A percentile compares a stretch with the other conserved stretches of the same genome.
These are phyloP conservation scores for Zaprionus nigranus DNA, from an alignment of 1,140 invertebrate genomes.

Conservation along the genomic window DNA sequence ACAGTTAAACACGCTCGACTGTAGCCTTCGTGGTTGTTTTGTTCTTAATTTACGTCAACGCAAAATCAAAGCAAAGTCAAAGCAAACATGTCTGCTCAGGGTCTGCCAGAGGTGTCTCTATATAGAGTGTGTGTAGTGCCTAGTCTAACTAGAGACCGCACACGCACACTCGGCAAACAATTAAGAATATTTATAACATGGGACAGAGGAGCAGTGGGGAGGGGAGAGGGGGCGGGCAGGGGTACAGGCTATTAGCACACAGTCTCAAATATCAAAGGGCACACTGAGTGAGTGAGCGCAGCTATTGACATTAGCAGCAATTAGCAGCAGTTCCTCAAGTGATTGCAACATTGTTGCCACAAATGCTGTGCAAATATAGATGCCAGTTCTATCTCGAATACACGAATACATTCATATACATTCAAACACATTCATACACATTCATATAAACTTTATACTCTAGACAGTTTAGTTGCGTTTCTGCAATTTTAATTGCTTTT, in stretches of 20 bases:
- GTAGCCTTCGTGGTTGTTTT: slow-evolving; percentile 3
- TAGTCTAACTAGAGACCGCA: slow-evolving; percentile 54
- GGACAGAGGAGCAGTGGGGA: neutral
- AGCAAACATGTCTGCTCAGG: slow-evolving; percentile 48
- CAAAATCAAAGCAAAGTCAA: slow-evolving; percentile 80
- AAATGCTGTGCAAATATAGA: neutral
- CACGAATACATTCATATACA: no score
- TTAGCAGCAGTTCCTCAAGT: slow-evolving; percentile 1
- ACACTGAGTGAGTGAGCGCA: slow-evolving; percentile 6
- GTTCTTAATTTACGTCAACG: slow-evolving; percentile 72
- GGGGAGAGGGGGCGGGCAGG: no score
- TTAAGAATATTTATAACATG: slow-evolving; percentile 75
- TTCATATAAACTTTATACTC: neutral
- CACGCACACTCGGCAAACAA: slow-evolving; percentile 53
- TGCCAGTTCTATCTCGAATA: neutral
- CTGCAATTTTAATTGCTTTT: neutral
- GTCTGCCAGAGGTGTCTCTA: slow-evolving; percentile 30
- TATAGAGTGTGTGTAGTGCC: slow-evolving; percentile 5
- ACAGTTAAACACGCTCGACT: no score
- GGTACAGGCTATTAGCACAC: slow-evolving; percentile 71
- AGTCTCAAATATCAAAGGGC: slow-evolving; percentile 79
- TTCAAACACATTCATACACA: no score
- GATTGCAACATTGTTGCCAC: slow-evolving; percentile 6
- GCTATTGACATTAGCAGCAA: slow-evolving; percentile 12
- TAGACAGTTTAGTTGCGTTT: neutral